These are phyloP conservation scores for Oconnorella tubifera DNA, from an alignment of 2,888 invertebrate species.

Conservation along the genomic window DNA sequence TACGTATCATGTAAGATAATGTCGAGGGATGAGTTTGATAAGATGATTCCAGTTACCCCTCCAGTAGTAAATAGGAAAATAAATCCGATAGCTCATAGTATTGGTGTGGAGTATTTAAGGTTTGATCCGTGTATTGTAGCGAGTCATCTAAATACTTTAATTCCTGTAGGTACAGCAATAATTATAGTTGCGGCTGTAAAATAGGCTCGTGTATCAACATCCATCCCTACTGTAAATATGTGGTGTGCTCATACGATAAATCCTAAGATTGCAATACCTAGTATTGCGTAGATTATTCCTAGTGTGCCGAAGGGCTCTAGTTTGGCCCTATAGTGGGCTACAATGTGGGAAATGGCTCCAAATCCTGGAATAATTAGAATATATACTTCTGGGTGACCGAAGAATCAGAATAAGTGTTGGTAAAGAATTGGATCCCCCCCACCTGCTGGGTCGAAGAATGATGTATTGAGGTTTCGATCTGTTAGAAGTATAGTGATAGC, in stretches of 20 bases:
- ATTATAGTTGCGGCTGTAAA: slow-evolving; percentile 81
- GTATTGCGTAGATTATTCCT: slow-evolving; percentile 76
- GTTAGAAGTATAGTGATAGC: slow-evolving; percentile 76
- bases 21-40: slow-evolving; percentile 72
- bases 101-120: slow-evolving; percentile 63
- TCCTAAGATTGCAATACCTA: slow-evolving; percentile 75
- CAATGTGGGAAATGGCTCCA: slow-evolving; percentile 76
- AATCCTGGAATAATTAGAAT: slow-evolving; percentile 80
- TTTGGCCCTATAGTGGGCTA: slow-evolving; percentile 64
- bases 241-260: slow-evolving; percentile 82
- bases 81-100: slow-evolving; percentile 71
- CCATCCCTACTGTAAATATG: slow-evolving; percentile 80
- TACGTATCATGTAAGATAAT: slow-evolving; percentile 76
- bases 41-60: slow-evolving; percentile 59
- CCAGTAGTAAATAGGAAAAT: slow-evolving; percentile 74
- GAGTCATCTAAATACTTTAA: slow-evolving; percentile 78
- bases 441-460: slow-evolving; percentile 75
- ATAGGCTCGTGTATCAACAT: slow-evolving; percentile 77
- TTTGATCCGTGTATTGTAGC: slow-evolving; percentile 68
- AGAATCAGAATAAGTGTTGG: slow-evolving; percentile 83
- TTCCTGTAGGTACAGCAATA: slow-evolving; percentile 80
- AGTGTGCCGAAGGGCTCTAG: slow-evolving; percentile 70
- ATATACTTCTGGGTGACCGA: slow-evolving; percentile 82
- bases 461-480: slow-evolving; percentile 76
- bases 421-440: slow-evolving; percentile 78